phyloP scores from a whole-genome alignment of 2,797 vertebrate species.

The Clarias laeviceps region DNA sequence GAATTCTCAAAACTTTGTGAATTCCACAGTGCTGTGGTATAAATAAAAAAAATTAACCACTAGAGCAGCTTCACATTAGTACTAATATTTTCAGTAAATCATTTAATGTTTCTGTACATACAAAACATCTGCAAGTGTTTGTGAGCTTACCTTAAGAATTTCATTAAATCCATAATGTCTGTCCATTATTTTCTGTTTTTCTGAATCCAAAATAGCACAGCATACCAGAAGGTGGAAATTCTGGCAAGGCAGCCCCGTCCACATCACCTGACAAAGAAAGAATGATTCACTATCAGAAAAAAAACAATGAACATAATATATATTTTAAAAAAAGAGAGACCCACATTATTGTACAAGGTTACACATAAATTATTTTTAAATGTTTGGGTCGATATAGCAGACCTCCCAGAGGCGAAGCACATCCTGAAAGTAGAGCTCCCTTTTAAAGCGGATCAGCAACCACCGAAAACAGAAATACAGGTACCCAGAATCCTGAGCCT shows the following conservation, averaged over 20 bases:
- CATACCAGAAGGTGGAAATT: slow-evolving; percentile 97
- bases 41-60: background rate
- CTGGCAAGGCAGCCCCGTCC: slow-evolving; percentile 92
- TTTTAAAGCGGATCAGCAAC: slow-evolving; percentile 95
- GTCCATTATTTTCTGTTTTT: slow-evolving; percentile 97
- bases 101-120: background rate
- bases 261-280: slow-evolving; percentile 83
- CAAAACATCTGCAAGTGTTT: background rate
- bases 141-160: slow-evolving; percentile 87
- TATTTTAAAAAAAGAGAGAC: background rate
- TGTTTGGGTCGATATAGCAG: slow-evolving; percentile 53
- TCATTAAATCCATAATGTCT: slow-evolving; percentile 96
- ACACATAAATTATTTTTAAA: background rate
- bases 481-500: slow-evolving; percentile 96
- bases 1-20: no score
- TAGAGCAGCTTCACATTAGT: background rate
- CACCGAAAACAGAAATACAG: slow-evolving; percentile 98
- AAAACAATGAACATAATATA: background rate
- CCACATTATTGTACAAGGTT: background rate
- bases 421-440: slow-evolving; percentile 93
- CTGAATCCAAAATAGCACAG: slow-evolving; percentile 94
- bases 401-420: slow-evolving; percentile 96
- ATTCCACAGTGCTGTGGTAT: background rate
- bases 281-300: background rate
- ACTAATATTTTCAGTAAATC: background rate